Evolutionary conservation across 2,797 vertebrate species (phyloP).

Genomic region (Alosa sapidissima): DNA sequence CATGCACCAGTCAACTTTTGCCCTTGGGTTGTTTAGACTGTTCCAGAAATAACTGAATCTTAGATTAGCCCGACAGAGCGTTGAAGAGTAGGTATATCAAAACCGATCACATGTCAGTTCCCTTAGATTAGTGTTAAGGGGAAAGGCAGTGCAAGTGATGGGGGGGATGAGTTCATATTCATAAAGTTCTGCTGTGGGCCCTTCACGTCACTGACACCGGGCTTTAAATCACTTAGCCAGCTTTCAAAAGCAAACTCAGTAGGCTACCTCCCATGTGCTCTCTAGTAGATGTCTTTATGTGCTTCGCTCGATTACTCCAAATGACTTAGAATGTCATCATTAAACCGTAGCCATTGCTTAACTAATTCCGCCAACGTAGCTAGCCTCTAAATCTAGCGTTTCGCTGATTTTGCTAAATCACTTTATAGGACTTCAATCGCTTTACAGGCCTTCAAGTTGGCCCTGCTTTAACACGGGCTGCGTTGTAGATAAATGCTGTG

Average conservation of each 20-base stretch:
- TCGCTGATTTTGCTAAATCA: slow-evolving; percentile 23
- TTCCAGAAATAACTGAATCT: background rate
- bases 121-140: background rate
- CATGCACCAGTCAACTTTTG: background rate
- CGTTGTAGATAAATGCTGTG: background rate
- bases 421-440: slow-evolving; percentile 19
- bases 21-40: background rate
- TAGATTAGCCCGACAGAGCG: background rate
- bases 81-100: background rate
- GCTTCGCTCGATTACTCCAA: background rate
- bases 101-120: background rate
- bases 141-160: background rate
- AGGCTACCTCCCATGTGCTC: background rate
- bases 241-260: background rate
- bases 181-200: background rate
- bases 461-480: background rate
- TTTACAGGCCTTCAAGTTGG: background rate
- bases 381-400: background rate
- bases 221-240: background rate
- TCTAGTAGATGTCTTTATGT: background rate
- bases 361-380: slow-evolving; percentile 7
- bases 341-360: background rate
- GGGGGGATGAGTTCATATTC: background rate
- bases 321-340: background rate
- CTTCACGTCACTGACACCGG: background rate